Conservation (phyloP, 2,888 invertebrate genomes). For the Luperina testacea region DNA sequence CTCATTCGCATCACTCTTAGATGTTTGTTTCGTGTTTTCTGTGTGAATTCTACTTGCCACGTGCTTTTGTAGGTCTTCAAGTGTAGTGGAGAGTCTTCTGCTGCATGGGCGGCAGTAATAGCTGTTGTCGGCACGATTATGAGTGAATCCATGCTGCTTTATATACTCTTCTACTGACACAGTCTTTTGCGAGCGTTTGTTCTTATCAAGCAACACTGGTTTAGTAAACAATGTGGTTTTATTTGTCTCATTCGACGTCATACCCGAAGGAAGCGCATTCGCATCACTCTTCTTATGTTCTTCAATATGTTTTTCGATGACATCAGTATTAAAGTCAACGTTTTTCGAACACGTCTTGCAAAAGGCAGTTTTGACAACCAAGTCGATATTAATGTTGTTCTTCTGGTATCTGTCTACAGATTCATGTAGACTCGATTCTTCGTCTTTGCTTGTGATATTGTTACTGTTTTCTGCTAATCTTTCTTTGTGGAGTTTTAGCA, state of each 20-base stretch:
- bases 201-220: slow-evolving; percentile 33
- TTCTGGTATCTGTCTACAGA: slow-evolving; percentile 42
- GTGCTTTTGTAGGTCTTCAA: slow-evolving; percentile 35
- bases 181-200: background rate
- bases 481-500: slow-evolving; percentile 37
- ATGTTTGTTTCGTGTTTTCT: slow-evolving; percentile 24
- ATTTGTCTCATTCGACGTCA: slow-evolving; percentile 30
- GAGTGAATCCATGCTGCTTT: slow-evolving; percentile 34
- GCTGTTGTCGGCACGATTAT: slow-evolving; percentile 43
- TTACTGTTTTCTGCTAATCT: slow-evolving; percentile 15
- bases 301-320: slow-evolving; percentile 47
- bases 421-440: slow-evolving; percentile 24
- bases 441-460: background rate
- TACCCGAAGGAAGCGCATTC: slow-evolving; percentile 35
- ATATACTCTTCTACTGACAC: slow-evolving; percentile 28
- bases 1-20: background rate
- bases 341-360: slow-evolving; percentile 47
- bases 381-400: slow-evolving; percentile 40
- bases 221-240: slow-evolving; percentile 42
- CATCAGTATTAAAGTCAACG: slow-evolving; percentile 37
- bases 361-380: slow-evolving; percentile 45
- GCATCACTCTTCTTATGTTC: slow-evolving; percentile 34
- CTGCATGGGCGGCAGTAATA: slow-evolving; percentile 45
- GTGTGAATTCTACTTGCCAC: slow-evolving; percentile 31
- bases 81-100: slow-evolving; percentile 29